A percentile compares a stretch with the other conserved stretches of the same genome.
Conservation (phyloP, 2,888 invertebrate species). For the Cinara cedri region DNA sequence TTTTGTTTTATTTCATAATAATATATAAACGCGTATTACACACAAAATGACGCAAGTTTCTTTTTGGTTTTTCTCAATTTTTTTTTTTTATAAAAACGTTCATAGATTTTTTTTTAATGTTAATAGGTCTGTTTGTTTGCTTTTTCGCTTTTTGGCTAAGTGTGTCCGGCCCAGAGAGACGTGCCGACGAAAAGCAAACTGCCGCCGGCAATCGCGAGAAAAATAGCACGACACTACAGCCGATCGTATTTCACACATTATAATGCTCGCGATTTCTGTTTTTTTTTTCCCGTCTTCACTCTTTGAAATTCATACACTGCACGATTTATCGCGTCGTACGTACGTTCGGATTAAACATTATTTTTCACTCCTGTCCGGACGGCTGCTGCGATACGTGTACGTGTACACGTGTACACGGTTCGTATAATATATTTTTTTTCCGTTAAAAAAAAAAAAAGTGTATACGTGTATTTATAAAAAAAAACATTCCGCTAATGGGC, state of each 20-base stretch:
- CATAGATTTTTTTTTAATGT: slow-evolving; percentile 37
- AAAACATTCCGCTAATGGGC: slow-evolving; percentile 32
- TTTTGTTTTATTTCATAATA: not conserved
- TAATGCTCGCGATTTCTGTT: slow-evolving; percentile 11
- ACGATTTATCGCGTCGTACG: no score
- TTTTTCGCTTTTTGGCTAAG: slow-evolving; percentile 20
- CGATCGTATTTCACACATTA: no score
- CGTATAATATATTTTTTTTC: not conserved
- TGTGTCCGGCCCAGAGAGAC: not conserved
- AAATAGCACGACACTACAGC: no score
- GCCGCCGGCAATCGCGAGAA: no score
- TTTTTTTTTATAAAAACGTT: not conserved
- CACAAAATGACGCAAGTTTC: not conserved
- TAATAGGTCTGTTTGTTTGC: slow-evolving; percentile 31
- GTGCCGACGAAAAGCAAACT: not conserved
- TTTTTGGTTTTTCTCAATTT: no score
- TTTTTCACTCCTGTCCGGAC: not conserved
- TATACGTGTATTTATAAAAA: slow-evolving; percentile 9
- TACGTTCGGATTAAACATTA: slow-evolving; percentile 24
- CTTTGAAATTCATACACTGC: not conserved
- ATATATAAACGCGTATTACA: not conserved
- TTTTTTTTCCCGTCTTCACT: not conserved
- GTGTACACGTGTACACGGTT: no score
- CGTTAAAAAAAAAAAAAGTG: no score
- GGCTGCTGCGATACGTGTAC: not conserved